Evolutionary conservation across 2,113 vertebrate genomes (phyloP), one percentile per base, ranked within the genome.

Genomic region (Odobenus rosmarus): DNA sequence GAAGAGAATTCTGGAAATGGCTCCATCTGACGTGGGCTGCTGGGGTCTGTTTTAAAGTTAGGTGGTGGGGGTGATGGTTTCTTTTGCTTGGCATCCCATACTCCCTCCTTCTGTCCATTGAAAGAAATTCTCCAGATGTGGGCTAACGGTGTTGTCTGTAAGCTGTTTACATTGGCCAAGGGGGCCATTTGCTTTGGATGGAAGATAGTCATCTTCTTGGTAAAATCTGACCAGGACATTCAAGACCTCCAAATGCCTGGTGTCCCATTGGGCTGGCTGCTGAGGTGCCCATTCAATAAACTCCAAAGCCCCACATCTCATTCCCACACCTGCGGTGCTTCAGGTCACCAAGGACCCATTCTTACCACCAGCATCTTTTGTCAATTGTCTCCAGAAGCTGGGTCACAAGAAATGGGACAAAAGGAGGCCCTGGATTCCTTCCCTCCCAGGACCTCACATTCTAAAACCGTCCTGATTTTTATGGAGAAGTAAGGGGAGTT

Each of bases 191-290:
- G 77, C 85, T 88, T 72, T 74, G 84, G 21, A 79, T 39, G 18
- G 23, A 93, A 90, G 28, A 80, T 19, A 31, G 9, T n/a, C 26
- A n/a, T 74, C 46, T 85, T 88, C 61, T 71, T 89, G 51, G 36
- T 88, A 93, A 90, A 93, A 55, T 88, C 57, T 91, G 21, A 81
- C 39, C 33, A 86, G 33, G 57, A 62, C 67, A 76, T 89, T 84
- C 16, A 81, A 86, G 42, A 42, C 51, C n/a, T 49, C 55, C 51
- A 90, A 71, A 76, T 42, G 4, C 59, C 59, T 36, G 14, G 19
- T 33, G 0, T 36, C 71, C 55, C 9, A 33, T 69, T 1, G 5
- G 31, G 49, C 21, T 83, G 36, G 72, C 31, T 36, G 11, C 31
- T 61, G 31, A 76, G 11, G 7, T 55, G 36, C 69, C 55, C 42